phyloP scores from a whole-genome alignment of 2,888 invertebrate genomes.

The Agapetus fuscipes region DNA sequence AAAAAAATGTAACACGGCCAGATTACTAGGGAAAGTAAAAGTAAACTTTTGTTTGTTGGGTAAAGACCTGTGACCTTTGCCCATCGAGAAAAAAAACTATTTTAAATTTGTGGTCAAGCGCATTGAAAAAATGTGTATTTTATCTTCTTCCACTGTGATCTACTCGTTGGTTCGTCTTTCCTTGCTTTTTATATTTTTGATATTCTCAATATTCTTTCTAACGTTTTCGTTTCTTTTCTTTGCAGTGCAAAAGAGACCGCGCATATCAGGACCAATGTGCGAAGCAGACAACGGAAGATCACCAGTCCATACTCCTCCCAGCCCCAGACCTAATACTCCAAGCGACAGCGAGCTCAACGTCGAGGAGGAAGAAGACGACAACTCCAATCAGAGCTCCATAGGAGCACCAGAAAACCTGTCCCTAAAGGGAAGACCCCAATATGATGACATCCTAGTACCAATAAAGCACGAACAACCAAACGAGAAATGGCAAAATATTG shows the following conservation, averaged over 20 bases:
- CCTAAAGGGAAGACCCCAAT: conserved; percentile 52
- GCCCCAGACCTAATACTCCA: conserved; percentile 32
- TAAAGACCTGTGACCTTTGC: no score
- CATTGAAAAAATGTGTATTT: no score
- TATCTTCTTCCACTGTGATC: no score
- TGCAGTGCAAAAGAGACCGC: conserved; percentile 42
- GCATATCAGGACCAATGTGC: conserved; percentile 32
- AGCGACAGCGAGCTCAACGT: conserved; percentile 46
- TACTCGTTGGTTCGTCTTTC: no score
- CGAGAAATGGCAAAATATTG: conserved; percentile 36
- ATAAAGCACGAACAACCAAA: conserved; percentile 41
- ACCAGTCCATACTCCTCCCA: conserved; percentile 29
- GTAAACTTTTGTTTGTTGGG: no score
- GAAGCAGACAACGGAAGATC: conserved; percentile 27
- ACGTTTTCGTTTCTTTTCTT: conserved; percentile 1
- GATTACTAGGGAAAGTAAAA: no score
- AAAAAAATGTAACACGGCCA: no score
- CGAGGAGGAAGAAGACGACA: conserved; percentile 45
- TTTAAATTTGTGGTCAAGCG: no score
- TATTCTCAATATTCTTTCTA: no score
- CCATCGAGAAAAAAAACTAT: no score
- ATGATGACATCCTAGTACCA: conserved; percentile 37
- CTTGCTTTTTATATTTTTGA: no score
- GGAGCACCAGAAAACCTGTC: conserved; percentile 75
- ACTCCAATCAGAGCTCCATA: conserved; percentile 35